Conservation (phyloP, 2,888 invertebrate genomes). For the Aspidiotus destructor region DNA sequence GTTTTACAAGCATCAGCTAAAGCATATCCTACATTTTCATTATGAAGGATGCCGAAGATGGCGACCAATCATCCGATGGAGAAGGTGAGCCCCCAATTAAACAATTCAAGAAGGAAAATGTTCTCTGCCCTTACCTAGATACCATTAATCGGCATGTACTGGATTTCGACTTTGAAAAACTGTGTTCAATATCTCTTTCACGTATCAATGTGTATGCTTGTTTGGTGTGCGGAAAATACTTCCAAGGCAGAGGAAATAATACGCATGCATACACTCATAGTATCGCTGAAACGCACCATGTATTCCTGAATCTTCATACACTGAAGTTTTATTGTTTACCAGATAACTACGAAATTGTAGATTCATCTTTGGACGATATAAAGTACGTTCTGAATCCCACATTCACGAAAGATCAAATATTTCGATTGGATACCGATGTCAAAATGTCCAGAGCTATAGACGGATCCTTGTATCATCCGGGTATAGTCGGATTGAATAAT, state of each 20-base stretch:
- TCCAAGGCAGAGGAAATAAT: conserved; percentile 88
- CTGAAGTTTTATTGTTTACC: conserved; percentile 97
- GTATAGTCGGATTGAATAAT: conserved; percentile 96
- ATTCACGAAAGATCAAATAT: conserved; percentile 73
- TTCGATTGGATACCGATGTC: conserved; percentile 64
- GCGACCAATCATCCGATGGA: background rate
- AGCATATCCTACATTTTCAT: no score
- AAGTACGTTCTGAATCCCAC: conserved; percentile 97
- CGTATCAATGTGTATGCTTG: conserved; percentile 99
- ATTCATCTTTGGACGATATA: conserved; percentile 94
- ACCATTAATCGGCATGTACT: conserved; percentile 93
- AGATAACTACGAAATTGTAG: conserved; percentile 97
- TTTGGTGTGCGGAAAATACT: conserved; percentile 97
- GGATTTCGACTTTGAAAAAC: conserved; percentile 99
- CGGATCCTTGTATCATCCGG: conserved; percentile 84
- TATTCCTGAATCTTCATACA: conserved; percentile 91
- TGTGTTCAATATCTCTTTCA: conserved; percentile 94
- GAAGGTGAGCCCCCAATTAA: conserved; percentile 8
- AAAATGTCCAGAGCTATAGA: conserved; percentile 92
- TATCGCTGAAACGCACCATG: conserved; percentile 95
- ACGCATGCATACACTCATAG: conserved; percentile 99
- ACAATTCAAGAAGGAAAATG: conserved; percentile 37
- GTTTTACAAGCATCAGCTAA: no score
- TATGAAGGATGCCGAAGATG: no score
- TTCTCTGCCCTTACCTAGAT: conserved; percentile 91